Evolutionary conservation across 2,888 invertebrate genomes (phyloP).

Genomic region (Shargacucullia verbasci): DNA sequence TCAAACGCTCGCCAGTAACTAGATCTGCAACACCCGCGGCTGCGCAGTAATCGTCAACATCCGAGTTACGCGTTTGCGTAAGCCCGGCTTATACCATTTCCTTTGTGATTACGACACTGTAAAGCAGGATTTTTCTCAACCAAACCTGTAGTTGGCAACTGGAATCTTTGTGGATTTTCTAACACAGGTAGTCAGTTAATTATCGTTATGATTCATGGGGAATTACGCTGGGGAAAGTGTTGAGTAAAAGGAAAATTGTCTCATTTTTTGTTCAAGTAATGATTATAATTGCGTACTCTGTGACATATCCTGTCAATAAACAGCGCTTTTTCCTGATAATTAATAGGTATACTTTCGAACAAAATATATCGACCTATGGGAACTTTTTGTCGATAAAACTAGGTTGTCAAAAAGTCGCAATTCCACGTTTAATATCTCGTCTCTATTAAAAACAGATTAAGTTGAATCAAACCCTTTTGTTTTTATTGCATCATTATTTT

Average conservation of each 20-base stretch:
- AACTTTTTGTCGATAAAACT: too few relatives aligned
- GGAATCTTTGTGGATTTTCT: constrained; percentile 64
- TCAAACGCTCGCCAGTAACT: constrained; percentile 54
- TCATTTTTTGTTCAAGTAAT: constrained; percentile 38
- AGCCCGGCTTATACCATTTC: constrained; percentile 65
- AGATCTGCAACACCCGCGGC: constrained; percentile 53
- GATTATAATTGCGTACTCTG: constrained; percentile 28
- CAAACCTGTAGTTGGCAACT: constrained; percentile 64
- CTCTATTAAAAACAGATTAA: too few relatives aligned
- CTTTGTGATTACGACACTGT: constrained; percentile 71
- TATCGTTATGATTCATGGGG: constrained; percentile 56
- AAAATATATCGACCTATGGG: too few relatives aligned
- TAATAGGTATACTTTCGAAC: too few relatives aligned
- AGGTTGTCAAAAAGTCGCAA: too few relatives aligned
- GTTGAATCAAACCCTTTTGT: too few relatives aligned
- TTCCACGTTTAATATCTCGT: too few relatives aligned
- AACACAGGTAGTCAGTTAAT: constrained; percentile 58
- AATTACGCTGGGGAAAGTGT: constrained; percentile 55
- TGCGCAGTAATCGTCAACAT: constrained; percentile 77
- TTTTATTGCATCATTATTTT: too few relatives aligned
- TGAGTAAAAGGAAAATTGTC: constrained; percentile 43
- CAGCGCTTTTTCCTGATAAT: too few relatives aligned
- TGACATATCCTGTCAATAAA: constrained; percentile 28
- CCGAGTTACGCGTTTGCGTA: constrained; percentile 79
- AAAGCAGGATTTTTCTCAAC: constrained; percentile 71